Evolutionary conservation across 2,888 invertebrate genomes (phyloP).

Genomic region (Cantharis flavilabris): DNA sequence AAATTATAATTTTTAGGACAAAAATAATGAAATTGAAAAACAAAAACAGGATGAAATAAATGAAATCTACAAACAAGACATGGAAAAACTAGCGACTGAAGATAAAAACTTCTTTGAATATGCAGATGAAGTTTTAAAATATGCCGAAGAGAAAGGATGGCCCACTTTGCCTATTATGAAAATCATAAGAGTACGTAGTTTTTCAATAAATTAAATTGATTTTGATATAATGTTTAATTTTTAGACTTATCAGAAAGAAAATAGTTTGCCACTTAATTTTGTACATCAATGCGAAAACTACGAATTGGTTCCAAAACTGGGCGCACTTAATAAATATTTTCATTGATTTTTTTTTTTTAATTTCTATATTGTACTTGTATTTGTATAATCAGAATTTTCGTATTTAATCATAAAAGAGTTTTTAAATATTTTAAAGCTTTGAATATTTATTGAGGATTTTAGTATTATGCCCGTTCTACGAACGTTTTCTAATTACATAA

Average conservation of each 20-base stretch:
- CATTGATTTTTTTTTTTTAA: background rate
- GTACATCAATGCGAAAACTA: background rate
- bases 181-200: conserved; percentile 54
- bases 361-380: background rate
- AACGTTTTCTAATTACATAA: too few species aligned
- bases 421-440: background rate
- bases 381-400: background rate
- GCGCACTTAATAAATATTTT: background rate
- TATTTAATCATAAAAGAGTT: background rate
- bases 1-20: background rate
- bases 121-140: conserved; percentile 56
- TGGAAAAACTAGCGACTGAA: conserved; percentile 53
- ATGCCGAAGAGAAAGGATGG: conserved; percentile 55
- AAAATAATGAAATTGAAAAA: background rate
- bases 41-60: background rate
- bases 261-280: conserved; percentile 2
- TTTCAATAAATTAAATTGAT: background rate
- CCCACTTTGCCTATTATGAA: conserved; percentile 56
- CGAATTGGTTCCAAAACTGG: background rate
- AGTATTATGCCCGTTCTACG: too few species aligned
- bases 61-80: background rate
- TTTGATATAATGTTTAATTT: background rate
- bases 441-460: background rate
- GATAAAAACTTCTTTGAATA: conserved; percentile 61
- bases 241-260: conserved; percentile 15